A percentile compares a stretch with the other conserved stretches of the same genome.
These are phyloP conservation scores for Eupithecia exiguata DNA, from an alignment of 2,888 invertebrate species.

Conservation along the genomic window DNA sequence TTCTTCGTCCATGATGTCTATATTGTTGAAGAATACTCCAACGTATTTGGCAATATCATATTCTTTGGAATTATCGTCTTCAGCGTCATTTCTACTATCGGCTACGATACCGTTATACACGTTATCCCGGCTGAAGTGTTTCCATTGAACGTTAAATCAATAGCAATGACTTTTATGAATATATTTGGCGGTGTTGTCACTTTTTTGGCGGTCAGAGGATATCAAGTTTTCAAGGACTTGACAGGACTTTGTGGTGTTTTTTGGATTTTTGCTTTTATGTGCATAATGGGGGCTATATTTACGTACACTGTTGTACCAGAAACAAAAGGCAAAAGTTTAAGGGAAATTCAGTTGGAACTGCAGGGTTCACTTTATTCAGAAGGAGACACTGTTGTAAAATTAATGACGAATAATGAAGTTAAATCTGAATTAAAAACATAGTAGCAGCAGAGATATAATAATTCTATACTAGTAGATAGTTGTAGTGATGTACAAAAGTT, in stretches of 20 bases:
- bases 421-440: conserved; percentile 5
- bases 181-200: conserved; percentile 70
- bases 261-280: conserved; percentile 70
- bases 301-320: conserved; percentile 77
- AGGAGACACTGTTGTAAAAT: conserved; percentile 19
- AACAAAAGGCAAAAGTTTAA: conserved; percentile 82
- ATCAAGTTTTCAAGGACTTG: conserved; percentile 72
- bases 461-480: too few relatives aligned
- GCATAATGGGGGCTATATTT: conserved; percentile 74
- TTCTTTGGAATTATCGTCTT: conserved; percentile 69
- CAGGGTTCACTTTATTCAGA: conserved; percentile 56
- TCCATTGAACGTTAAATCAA: conserved; percentile 81
- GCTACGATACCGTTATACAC: conserved; percentile 76
- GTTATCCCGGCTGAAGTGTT: conserved; percentile 83
- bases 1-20: conserved; percentile 62
- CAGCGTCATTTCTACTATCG: conserved; percentile 63
- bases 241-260: conserved; percentile 79
- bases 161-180: conserved; percentile 77
- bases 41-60: conserved; percentile 56
- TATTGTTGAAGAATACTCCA: conserved; percentile 22
- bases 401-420: neutral
- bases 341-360: conserved; percentile 80
- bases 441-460: too few relatives aligned
- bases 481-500: too few relatives aligned
- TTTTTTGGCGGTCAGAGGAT: conserved; percentile 76